Evolutionary conservation across 2,797 vertebrate genomes (phyloP).

Genomic region (Lemur catta): DNA sequence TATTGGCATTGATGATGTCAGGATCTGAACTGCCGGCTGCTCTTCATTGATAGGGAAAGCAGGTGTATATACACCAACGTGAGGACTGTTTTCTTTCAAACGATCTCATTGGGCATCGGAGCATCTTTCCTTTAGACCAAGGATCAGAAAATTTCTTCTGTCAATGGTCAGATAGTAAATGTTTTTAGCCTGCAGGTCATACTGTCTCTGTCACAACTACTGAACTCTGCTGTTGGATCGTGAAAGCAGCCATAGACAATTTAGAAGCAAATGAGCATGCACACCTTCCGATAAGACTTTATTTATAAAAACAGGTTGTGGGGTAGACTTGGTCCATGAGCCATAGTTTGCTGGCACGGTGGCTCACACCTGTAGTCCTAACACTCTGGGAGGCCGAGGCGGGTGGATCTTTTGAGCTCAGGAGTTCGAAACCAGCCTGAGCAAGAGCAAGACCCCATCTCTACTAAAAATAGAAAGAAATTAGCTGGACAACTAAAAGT

Average conservation of each 20-base stretch:
- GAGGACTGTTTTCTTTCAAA: slow-evolving; percentile 37
- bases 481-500: no score
- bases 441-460: no score
- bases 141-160: background rate
- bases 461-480: no score
- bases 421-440: no score
- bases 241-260: background rate
- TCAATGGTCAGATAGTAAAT: background rate
- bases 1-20: background rate
- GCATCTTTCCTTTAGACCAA: background rate
- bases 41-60: slow-evolving; percentile 48
- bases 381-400: no score
- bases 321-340: background rate
- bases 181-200: background rate
- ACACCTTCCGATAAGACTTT: slow-evolving; percentile 26
- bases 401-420: no score
- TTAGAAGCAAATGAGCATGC: background rate
- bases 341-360: background rate
- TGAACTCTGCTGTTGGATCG: background rate
- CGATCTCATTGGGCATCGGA: slow-evolving; percentile 1
- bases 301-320: background rate
- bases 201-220: background rate
- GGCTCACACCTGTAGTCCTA: no score
- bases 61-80: slow-evolving; percentile 57
- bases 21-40: background rate